A percentile compares a stretch with the other conserved stretches of the same genome.
Evolutionary conservation across 1,140 invertebrate genomes (phyloP).

Genomic region (Diploscapter pachys): DNA sequence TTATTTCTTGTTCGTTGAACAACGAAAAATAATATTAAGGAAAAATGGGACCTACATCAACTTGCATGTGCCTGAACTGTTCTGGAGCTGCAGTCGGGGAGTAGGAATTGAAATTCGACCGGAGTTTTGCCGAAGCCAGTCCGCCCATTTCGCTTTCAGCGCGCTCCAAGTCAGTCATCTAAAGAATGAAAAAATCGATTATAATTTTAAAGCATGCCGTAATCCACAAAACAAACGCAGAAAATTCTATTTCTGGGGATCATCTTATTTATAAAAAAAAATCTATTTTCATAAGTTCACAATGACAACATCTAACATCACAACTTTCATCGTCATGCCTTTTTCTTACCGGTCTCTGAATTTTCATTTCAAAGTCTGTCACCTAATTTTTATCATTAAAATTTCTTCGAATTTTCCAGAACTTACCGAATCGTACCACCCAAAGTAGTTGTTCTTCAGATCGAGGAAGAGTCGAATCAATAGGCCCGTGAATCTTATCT

Average conservation of each 20-base stretch:
- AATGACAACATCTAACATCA: neutral
- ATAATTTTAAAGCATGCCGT: no score
- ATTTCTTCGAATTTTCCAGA: neutral
- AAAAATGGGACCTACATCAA: slow-evolving; percentile 51
- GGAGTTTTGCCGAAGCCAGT: no score
- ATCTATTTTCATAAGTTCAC: neutral
- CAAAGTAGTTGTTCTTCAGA: slow-evolving; percentile 57
- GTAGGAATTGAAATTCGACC: no score
- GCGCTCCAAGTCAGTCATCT: slow-evolving; percentile 9
- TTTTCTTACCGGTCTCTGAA: no score
- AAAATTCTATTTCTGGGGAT: no score
- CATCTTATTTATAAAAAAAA: neutral
- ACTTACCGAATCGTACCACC: slow-evolving; percentile 47
- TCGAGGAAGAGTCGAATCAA: slow-evolving; percentile 45
- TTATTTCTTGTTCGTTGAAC: no score
- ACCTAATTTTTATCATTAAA: neutral
- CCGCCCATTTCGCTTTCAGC: neutral
- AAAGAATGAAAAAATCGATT: neutral
- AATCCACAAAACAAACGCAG: no score
- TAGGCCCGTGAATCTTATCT: slow-evolving; percentile 45
- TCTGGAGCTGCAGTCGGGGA: slow-evolving; percentile 32
- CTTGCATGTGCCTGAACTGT: slow-evolving; percentile 60
- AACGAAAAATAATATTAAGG: no score
- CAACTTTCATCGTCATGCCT: no score
- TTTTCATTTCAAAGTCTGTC: no score